These are phyloP conservation scores for Scytalopus superciliaris DNA, from an alignment of 2,113 vertebrate species.

Conservation along the genomic window DNA sequence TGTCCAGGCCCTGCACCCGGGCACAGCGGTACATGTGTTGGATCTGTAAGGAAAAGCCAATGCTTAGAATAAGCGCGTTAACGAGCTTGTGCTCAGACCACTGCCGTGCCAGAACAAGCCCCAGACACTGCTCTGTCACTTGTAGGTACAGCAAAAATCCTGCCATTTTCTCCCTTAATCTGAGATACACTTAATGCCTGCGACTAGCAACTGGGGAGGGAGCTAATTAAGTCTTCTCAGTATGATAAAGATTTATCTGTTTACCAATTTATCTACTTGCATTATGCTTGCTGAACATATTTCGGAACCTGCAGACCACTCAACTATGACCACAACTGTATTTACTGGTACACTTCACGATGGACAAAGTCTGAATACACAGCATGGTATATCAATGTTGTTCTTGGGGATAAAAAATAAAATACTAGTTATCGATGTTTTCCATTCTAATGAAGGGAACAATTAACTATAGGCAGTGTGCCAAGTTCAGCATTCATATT, in stretches of 20 bases:
- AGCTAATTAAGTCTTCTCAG: background rate
- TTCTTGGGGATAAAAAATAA: background rate
- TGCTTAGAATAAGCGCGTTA: background rate
- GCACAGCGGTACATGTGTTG: constrained; percentile 99
- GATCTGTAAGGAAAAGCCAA: constrained; percentile 77
- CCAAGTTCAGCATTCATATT: background rate
- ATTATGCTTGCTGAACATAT: background rate
- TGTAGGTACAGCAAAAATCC: background rate
- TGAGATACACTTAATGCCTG: background rate
- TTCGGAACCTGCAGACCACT: background rate
- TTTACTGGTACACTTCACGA: background rate
- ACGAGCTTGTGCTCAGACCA: background rate
- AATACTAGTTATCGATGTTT: background rate
- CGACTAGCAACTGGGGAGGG: background rate
- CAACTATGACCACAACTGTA: background rate
- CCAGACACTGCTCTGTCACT: background rate
- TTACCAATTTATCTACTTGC: background rate
- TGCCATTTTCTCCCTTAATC: background rate
- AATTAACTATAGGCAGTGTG: background rate
- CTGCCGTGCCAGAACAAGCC: background rate
- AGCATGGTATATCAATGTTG: background rate
- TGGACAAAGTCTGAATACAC: background rate
- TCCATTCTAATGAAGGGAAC: background rate
- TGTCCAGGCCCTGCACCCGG: constrained; percentile 95
- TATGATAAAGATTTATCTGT: background rate